Conservation (phyloP, 2,113 vertebrate genomes). For the Hemichromis elongatus region DNA sequence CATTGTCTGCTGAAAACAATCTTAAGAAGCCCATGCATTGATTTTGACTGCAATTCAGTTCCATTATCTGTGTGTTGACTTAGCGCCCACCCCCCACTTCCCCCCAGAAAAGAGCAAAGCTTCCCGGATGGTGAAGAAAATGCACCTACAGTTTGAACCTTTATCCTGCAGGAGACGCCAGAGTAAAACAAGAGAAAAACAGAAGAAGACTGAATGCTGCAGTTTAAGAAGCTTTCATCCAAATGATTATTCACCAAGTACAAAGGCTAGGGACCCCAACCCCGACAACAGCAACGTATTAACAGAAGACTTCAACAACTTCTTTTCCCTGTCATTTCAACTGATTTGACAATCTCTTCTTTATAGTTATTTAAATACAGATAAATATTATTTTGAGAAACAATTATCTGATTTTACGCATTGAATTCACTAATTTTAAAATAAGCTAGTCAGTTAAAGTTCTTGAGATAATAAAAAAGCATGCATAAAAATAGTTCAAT, state of each 20-base stretch:
- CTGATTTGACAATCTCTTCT: not conserved
- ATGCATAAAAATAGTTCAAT: not conserved
- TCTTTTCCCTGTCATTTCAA: not conserved
- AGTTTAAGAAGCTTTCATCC: rapidly evolving
- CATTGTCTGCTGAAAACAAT: too few species aligned
- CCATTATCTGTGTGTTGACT: not conserved
- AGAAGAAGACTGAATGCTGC: not conserved
- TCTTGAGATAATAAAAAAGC: not conserved
- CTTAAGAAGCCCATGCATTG: too few species aligned
- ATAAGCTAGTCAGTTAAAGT: not conserved
- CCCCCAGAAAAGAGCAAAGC: not conserved
- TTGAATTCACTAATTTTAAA: not conserved
- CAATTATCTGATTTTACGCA: not conserved
- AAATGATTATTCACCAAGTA: not conserved
- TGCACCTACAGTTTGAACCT: not conserved
- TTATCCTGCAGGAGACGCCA: not conserved
- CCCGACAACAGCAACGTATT: not conserved
- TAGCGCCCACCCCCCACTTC: too few species aligned
- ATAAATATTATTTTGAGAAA: not conserved
- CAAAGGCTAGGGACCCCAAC: not conserved
- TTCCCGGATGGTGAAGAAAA: not conserved
- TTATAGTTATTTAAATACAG: not conserved
- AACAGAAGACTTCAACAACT: not conserved
- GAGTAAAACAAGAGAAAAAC: not conserved
- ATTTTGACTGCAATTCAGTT: too few species aligned